Conservation (phyloP, 2,113 vertebrate genomes). For the Dryoscopus gambensis region DNA sequence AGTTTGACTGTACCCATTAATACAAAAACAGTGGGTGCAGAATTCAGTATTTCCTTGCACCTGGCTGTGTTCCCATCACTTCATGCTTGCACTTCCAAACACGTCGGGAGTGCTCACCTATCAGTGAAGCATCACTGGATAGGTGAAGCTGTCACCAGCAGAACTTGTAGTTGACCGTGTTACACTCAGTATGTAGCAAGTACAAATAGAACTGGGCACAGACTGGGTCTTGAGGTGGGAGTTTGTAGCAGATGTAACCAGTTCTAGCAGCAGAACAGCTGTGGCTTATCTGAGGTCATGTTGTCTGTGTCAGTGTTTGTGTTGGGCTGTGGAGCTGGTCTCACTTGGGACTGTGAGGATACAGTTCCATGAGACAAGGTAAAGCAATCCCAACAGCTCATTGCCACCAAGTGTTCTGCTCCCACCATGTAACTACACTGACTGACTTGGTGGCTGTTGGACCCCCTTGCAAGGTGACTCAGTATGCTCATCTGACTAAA, state of each 20-base stretch:
- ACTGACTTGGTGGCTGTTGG: neutral
- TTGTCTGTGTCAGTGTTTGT: neutral
- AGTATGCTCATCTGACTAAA: neutral
- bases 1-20: neutral
- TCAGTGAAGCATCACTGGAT: neutral
- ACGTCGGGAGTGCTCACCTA: neutral
- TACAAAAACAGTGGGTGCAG: neutral
- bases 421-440: neutral
- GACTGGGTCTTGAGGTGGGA: neutral
- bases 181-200: neutral
- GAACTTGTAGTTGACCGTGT: neutral
- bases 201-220: neutral
- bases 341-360: neutral
- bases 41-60: neutral
- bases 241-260: neutral
- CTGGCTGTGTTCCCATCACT: neutral
- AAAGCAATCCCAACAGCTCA: neutral
- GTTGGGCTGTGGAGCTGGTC: neutral
- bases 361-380: neutral
- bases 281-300: neutral
- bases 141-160: neutral
- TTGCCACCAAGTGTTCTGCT: neutral
- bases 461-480: neutral
- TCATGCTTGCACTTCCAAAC: neutral
- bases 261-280: neutral